Conservation (phyloP, 2,797 vertebrate species). For the Gymnoscopelus braueri region DNA sequence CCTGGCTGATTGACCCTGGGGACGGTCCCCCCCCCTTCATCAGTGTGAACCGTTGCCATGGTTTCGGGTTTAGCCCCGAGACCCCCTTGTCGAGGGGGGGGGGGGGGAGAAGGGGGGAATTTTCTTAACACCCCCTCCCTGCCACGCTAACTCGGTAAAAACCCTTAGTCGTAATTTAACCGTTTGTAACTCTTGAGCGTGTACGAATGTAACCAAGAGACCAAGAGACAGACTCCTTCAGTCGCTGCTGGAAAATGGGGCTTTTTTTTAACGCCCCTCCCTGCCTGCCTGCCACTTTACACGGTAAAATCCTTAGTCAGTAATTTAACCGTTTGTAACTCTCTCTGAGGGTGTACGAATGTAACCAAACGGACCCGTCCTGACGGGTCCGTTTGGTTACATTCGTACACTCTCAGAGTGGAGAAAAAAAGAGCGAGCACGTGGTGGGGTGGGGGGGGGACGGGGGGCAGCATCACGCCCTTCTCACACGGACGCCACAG, state of each 20-base stretch:
- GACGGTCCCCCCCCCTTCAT: conserved; percentile 37
- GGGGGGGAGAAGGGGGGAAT: conserved; percentile 23
- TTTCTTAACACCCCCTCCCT: conserved; percentile 19
- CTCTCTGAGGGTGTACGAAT: too few relatives aligned
- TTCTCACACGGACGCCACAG: conserved; percentile 60
- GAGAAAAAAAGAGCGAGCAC: conserved; percentile 4
- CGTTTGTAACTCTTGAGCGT: conserved; percentile 31
- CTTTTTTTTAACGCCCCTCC: too few relatives aligned
- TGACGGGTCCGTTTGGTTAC: too few relatives aligned
- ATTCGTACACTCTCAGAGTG: too few relatives aligned
- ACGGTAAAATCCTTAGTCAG: too few relatives aligned
- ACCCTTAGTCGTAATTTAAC: not conserved
- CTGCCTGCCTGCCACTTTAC: too few relatives aligned
- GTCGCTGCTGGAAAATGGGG: too few relatives aligned
- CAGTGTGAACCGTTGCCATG: conserved; percentile 71
- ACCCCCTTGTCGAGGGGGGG: conserved; percentile 45
- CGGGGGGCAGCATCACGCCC: not conserved
- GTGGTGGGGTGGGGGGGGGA: conserved; percentile 32
- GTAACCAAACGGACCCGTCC: too few relatives aligned
- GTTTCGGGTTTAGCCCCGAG: conserved; percentile 53
- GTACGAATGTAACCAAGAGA: too few relatives aligned
- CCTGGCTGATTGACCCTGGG: conserved; percentile 65
- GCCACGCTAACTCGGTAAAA: not conserved
- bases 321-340: too few relatives aligned
- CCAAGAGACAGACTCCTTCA: too few relatives aligned